A percentile compares a stretch with the other conserved stretches of the same genome.
phyloP scores from a whole-genome alignment of 2,113 vertebrate genomes.

The Plecturocebus donacophilus region DNA sequence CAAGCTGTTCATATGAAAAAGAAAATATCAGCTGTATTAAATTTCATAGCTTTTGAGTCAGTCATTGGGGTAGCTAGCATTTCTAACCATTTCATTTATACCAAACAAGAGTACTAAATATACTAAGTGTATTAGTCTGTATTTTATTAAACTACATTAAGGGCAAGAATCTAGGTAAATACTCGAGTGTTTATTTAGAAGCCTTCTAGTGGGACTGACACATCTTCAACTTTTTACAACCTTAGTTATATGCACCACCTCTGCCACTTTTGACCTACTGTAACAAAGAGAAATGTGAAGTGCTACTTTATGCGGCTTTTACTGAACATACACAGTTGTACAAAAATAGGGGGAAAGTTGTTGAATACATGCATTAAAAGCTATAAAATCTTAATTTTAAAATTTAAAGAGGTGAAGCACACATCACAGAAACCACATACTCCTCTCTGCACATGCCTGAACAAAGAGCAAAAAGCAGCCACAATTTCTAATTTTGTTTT shows the following conservation, averaged over 20 bases:
- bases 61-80: constrained; percentile 15
- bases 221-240: constrained; percentile 4
- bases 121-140: constrained; percentile 11
- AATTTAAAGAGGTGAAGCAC: constrained; percentile 22
- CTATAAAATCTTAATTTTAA: constrained; percentile 37
- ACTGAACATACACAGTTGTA: background rate
- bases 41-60: constrained; percentile 43
- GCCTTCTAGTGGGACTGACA: background rate
- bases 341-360: background rate
- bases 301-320: background rate
- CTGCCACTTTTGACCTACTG: background rate
- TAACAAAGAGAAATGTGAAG: constrained; percentile 1
- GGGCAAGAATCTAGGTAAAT: constrained; percentile 41
- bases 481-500: constrained; percentile 35
- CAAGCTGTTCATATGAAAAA: constrained; percentile 68
- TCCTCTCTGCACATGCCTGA: background rate
- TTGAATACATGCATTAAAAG: constrained; percentile 41
- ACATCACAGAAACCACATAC: constrained; percentile 16
- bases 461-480: background rate
- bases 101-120: constrained; percentile 20
- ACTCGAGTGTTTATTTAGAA: constrained; percentile 23
- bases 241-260: background rate
- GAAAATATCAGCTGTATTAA: constrained; percentile 74
- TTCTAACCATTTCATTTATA: constrained; percentile 55
- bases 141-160: constrained; percentile 50